Conservation (phyloP, 2,797 vertebrate genomes). For the Acridotheres tristis region DNA sequence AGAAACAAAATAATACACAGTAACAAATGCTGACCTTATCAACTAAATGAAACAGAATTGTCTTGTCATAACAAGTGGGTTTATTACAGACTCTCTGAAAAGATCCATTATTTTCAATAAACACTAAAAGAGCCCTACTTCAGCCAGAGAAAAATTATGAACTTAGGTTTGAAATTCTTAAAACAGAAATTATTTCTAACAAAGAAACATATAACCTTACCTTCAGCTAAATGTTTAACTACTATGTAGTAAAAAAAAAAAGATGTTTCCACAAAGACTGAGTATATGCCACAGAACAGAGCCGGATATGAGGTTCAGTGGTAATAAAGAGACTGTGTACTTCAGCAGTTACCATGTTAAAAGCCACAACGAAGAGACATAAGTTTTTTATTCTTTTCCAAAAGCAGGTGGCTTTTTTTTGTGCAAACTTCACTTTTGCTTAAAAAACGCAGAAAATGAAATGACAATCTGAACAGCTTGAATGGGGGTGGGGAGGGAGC, state of each 20-base stretch:
- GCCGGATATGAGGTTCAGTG: background rate
- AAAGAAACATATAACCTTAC: background rate
- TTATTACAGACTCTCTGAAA: background rate
- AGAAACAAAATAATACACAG: background rate
- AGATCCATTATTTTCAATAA: background rate
- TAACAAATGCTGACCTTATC: constrained; percentile 35
- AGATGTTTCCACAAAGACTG: background rate
- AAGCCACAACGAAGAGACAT: background rate
- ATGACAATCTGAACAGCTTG: background rate
- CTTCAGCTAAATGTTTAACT: background rate
- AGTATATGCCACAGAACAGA: background rate
- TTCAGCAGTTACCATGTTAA: background rate
- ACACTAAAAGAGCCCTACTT: background rate
- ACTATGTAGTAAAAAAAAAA: background rate
- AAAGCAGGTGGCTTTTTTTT: background rate
- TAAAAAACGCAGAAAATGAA: background rate
- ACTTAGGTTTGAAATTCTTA: background rate
- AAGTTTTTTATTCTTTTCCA: background rate
- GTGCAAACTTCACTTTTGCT: background rate
- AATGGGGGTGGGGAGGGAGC: background rate
- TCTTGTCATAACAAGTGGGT: background rate
- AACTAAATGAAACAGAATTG: background rate
- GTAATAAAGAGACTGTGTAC: background rate
- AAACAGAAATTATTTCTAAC: background rate
- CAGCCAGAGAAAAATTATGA: background rate